phyloP scores from a whole-genome alignment of 2,888 invertebrate species.

The Leistus spinibarbis region DNA sequence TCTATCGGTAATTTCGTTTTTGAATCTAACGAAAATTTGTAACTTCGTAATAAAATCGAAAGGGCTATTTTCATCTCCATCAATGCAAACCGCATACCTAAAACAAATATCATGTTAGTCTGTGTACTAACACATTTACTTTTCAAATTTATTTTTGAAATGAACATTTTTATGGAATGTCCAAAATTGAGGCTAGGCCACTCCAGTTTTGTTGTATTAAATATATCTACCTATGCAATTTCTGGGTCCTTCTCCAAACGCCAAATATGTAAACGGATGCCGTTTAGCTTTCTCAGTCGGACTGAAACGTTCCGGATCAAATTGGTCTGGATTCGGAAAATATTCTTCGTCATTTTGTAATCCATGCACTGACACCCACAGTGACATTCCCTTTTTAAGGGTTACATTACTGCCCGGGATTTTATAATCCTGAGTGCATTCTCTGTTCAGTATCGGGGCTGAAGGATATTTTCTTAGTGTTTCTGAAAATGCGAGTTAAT shows the following conservation, averaged over 20 bases:
- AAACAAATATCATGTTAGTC: neutral
- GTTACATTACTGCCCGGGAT: neutral
- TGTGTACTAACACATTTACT: neutral
- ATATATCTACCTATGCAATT: slow-evolving; percentile 19
- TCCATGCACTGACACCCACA: slow-evolving; percentile 16
- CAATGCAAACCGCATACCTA: neutral
- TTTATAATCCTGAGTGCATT: slow-evolving; percentile 9
- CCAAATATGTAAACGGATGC: slow-evolving; percentile 27
- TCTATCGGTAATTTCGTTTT: neutral
- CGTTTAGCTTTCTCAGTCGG: slow-evolving; percentile 9
- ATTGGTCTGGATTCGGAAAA: slow-evolving; percentile 37
- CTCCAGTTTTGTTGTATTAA: neutral
- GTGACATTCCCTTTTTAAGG: neutral
- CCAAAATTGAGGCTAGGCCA: too few relatives aligned
- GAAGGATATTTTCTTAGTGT: slow-evolving; percentile 2
- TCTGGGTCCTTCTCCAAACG: slow-evolving; percentile 37
- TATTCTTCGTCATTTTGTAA: slow-evolving; percentile 31
- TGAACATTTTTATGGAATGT: neutral
- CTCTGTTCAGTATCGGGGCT: neutral
- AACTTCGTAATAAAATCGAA: neutral
- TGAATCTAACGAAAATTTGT: neutral
- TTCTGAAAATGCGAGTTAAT: too few relatives aligned
- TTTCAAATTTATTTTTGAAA: neutral
- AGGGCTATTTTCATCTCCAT: neutral
- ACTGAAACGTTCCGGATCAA: slow-evolving; percentile 36